A percentile compares a stretch with the other conserved stretches of the same genome.
phyloP scores from a whole-genome alignment of 2,888 invertebrate species.

The Perizoma affinitatum region DNA sequence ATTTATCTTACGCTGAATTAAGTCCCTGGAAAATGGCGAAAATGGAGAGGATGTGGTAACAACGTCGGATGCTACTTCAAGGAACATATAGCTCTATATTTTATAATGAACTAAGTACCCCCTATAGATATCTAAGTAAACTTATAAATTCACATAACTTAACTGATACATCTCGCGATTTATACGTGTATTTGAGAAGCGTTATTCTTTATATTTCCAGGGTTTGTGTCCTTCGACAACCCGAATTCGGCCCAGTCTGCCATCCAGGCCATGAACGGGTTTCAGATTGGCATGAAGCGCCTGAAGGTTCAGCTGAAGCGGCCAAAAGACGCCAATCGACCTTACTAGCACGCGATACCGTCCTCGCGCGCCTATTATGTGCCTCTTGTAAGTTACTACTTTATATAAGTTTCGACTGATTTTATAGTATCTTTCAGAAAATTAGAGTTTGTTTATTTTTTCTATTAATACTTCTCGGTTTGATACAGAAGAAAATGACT shows the following conservation, averaged over 20 bases:
- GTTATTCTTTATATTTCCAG: conserved; percentile 79
- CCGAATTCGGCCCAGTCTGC: conserved; percentile 98
- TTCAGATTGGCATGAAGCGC: conserved; percentile 99
- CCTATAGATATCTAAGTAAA: too few species aligned
- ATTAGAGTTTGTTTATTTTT: too few species aligned
- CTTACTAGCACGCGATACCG: conserved; percentile 93
- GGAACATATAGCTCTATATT: too few species aligned
- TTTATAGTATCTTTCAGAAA: too few species aligned
- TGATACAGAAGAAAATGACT: neutral
- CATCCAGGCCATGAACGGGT: conserved; percentile 99
- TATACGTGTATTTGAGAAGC: conserved; percentile 1
- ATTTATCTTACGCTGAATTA: neutral
- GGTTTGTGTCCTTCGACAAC: conserved; percentile 99
- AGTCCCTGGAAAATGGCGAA: neutral
- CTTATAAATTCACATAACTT: too few species aligned
- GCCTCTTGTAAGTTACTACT: conserved; percentile 54
- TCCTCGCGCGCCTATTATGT: conserved; percentile 75
- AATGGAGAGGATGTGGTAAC: neutral
- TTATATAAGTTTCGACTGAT: too few species aligned
- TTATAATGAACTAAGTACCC: too few species aligned
- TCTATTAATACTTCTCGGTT: neutral
- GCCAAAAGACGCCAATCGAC: conserved; percentile 98
- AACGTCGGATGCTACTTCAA: conserved; percentile 12
- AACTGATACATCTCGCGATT: neutral
- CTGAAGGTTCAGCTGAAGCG: conserved; percentile 99